Base-by-base conservation (phyloP, 2,888 invertebrate genomes). In the Tinea semifulvella region DNA sequence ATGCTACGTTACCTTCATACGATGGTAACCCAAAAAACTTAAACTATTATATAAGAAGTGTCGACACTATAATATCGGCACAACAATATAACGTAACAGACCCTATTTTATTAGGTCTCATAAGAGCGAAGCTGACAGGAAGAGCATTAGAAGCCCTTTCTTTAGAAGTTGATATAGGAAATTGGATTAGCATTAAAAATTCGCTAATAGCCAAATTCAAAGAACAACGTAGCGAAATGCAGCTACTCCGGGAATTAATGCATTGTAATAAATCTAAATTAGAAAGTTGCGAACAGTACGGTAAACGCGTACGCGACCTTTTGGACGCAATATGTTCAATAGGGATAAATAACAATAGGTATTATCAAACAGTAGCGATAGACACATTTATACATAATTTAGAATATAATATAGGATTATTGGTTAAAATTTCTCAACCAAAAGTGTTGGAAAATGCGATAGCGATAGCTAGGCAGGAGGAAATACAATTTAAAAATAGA, bases 11-110 rank as follows among this genome's bases (percentile, higher is more conserved):
- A 14, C 42, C 42, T 10, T 4, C 25, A 13, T 42, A 14, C 16
- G 42, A 42, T 25, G 42, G 42, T 11, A 42, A 42, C 16, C n/a
- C 42, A n/a, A 42, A 26, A 25, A 25, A 26, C n/a, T 26, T 42
- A 25, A 26, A 42, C 14, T 25, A 14, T 5, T 42, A 26, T 14
- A 42, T 42, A 4, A 22, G 27, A 26, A 26, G 5, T 14, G 42
- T 42, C n/a, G 42, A 42, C 8, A 16, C 5, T 6, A 25, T 42
- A 18, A 13, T 42, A 13, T 13, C 3, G 3, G 14, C 5, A 11
- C 25, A 25, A 11, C 14, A 42, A 14, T 3, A 4, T 11, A 11
- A 2, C n/a, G 3, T 16, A 26, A 8, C 8, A 7, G 42, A 26
- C 14, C 13, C 25, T 4, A 42, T 22, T 3, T 5, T 42, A 16